A percentile compares a stretch with the other conserved stretches of the same genome.
Evolutionary conservation across 2,797 vertebrate genomes (phyloP).

Genomic region (Gobionotothen gibberifrons): DNA sequence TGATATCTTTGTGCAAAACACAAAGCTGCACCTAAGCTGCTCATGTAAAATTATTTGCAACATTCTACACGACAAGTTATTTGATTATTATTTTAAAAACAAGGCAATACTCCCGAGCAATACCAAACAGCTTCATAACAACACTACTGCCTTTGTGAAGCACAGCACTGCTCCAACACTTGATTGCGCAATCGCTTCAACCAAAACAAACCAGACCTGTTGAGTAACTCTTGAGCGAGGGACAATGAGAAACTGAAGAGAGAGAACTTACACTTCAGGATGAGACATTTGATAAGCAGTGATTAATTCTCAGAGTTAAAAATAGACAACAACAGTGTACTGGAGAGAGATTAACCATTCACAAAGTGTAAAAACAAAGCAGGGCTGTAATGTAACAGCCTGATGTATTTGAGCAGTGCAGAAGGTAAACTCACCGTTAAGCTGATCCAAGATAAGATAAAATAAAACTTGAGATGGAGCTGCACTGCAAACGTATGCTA

Average conservation of each 20-base stretch:
- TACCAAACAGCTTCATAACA: slow-evolving; percentile 34
- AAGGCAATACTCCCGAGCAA: neutral
- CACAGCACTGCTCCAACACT: slow-evolving; percentile 30
- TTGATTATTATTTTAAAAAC: neutral
- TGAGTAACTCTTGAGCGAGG: slow-evolving; percentile 66
- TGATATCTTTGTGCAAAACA: neutral
- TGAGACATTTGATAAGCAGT: slow-evolving; percentile 36
- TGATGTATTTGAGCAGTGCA: slow-evolving; percentile 14
- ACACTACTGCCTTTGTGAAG: slow-evolving; percentile 25
- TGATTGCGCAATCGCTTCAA: slow-evolving; percentile 67
- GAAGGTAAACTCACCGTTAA: slow-evolving; percentile 68
- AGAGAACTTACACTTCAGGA: slow-evolving; percentile 25
- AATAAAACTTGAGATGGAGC: slow-evolving; percentile 32
- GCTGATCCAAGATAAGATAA: slow-evolving; percentile 47
- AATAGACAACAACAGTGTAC: slow-evolving; percentile 15
- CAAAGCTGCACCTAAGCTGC: neutral
- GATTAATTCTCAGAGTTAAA: slow-evolving; percentile 26
- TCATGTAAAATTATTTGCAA: neutral
- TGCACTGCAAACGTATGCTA: slow-evolving; percentile 62
- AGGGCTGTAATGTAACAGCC: slow-evolving; percentile 1
- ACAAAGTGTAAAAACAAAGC: slow-evolving; percentile 26
- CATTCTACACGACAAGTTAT: neutral
- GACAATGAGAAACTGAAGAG: slow-evolving; percentile 50
- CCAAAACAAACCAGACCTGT: slow-evolving; percentile 75
- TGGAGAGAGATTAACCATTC: neutral